Percentiles rank a stretch among this genome's conserved stretches.
phyloP scores from a whole-genome alignment of 2,888 invertebrate species.

The Aplocera efformata region DNA sequence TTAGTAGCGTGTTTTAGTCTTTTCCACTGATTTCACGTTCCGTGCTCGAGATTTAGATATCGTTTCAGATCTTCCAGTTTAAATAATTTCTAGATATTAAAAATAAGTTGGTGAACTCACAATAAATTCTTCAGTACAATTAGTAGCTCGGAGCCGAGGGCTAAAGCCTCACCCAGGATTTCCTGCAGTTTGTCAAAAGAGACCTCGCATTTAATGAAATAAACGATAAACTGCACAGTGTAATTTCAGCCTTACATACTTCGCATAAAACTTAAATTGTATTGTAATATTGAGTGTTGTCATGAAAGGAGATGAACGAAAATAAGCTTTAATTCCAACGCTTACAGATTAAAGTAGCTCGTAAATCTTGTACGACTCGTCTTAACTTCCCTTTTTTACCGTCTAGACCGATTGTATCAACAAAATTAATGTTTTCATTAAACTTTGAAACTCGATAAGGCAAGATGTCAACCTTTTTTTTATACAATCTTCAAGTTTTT shows the following conservation, averaged over 20 bases:
- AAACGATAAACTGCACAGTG: conserved; percentile 19
- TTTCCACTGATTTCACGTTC: no score
- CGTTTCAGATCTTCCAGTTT: no score
- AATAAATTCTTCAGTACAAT: conserved; percentile 5
- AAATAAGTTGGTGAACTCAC: neutral
- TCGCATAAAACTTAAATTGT: conserved; percentile 21
- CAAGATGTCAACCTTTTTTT: conserved; percentile 8
- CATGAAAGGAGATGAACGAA: conserved; percentile 6
- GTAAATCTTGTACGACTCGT: conserved; percentile 5
- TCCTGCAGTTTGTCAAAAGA: conserved; percentile 48
- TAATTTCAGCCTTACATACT: conserved; percentile 25
- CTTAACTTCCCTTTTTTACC: conserved; percentile 4
- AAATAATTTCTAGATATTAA: no score
- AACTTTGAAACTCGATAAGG: conserved; percentile 3
- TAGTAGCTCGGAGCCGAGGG: conserved; percentile 18
- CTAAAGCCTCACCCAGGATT: conserved; percentile 37
- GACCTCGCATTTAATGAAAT: conserved; percentile 28
- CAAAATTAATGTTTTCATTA: conserved; percentile 11
- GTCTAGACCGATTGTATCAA: conserved; percentile 28
- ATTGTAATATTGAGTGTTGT: no score
- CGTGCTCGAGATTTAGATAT: no score
- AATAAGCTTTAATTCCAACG: conserved; percentile 9
- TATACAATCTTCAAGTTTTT: no score
- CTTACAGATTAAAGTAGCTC: conserved; percentile 5
- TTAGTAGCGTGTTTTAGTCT: no score